phyloP scores from a whole-genome alignment of 37 sponge, comb jelly and placozoan species.

The Tethya wilhelma region DNA sequence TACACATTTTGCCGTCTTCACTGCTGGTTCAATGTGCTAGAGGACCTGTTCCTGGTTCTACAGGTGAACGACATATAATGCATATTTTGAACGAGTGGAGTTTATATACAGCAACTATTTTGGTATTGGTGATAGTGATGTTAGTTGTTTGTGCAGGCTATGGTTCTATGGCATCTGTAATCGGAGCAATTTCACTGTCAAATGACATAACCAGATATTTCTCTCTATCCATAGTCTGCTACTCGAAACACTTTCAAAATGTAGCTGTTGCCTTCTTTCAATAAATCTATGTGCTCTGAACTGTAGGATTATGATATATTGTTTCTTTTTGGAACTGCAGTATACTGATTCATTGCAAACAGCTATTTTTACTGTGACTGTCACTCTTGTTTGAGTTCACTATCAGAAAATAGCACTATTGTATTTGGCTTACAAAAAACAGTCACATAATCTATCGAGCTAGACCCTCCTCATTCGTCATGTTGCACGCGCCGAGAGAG shows the following conservation, averaged over 20 bases:
- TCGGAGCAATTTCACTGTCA: neutral
- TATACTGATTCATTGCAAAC: too few species aligned
- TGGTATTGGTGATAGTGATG: neutral
- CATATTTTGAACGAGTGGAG: neutral
- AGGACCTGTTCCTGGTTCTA: neutral
- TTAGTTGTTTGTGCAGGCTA: neutral
- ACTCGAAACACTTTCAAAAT: neutral
- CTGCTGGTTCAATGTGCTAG: neutral
- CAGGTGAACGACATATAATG: neutral
- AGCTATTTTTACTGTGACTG: too few species aligned
- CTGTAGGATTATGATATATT: neutral
- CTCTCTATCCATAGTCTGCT: neutral
- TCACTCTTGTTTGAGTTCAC: too few species aligned
- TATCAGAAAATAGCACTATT: too few species aligned
- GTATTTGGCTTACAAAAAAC: too few species aligned
- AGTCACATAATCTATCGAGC: too few species aligned
- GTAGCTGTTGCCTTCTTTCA: neutral
- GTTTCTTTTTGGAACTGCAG: too few species aligned
- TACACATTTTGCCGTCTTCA: neutral
- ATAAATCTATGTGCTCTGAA: too few species aligned
- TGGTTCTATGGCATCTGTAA: too few species aligned
- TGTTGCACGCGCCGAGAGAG: too few species aligned
- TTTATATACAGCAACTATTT: neutral
- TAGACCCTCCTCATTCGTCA: too few species aligned
- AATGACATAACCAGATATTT: neutral